These are phyloP conservation scores for Syngnathus typhle DNA, from an alignment of 2,113 vertebrate genomes.

Conservation along the genomic window DNA sequence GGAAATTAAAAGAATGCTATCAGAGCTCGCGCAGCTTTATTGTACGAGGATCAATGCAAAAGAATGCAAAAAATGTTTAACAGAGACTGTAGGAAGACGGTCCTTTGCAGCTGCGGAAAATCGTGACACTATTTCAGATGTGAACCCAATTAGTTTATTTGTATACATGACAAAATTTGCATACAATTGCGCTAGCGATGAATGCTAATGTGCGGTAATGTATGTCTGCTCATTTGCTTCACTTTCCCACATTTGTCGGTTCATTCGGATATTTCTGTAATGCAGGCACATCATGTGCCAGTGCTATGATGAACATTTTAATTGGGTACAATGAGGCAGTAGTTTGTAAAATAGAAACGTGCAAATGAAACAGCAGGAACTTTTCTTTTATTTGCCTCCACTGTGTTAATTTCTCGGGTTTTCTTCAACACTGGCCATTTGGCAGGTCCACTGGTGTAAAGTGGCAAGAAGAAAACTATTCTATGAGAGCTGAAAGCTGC, in stretches of 20 bases:
- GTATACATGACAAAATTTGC: slow-evolving; percentile 25
- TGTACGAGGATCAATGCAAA: neutral
- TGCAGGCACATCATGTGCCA: slow-evolving; percentile 23
- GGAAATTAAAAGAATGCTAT: neutral
- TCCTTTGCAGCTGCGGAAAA: slow-evolving; percentile 6
- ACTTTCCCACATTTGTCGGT: slow-evolving; percentile 18
- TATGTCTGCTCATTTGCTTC: slow-evolving; percentile 36
- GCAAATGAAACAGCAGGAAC: neutral
- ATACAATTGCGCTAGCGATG: slow-evolving; percentile 38
- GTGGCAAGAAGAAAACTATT: neutral
- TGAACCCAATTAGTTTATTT: slow-evolving; percentile 22
- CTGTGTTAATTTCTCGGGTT: neutral
- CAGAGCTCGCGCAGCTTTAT: neutral
- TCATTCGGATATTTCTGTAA: neutral
- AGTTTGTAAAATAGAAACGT: slow-evolving; percentile 17
- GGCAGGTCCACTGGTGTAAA: neutral
- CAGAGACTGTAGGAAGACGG: neutral
- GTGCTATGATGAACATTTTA: slow-evolving; percentile 40
- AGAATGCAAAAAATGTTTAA: neutral
- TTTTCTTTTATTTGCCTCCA: slow-evolving; percentile 11
- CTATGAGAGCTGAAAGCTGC: neutral
- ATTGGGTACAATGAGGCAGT: slow-evolving; percentile 35
- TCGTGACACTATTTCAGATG: slow-evolving; percentile 14
- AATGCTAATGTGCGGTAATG: slow-evolving; percentile 32
- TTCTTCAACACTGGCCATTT: neutral